Base-by-base conservation (phyloP, 2,888 invertebrate genomes). In the Phaonia tiefii region DNA sequence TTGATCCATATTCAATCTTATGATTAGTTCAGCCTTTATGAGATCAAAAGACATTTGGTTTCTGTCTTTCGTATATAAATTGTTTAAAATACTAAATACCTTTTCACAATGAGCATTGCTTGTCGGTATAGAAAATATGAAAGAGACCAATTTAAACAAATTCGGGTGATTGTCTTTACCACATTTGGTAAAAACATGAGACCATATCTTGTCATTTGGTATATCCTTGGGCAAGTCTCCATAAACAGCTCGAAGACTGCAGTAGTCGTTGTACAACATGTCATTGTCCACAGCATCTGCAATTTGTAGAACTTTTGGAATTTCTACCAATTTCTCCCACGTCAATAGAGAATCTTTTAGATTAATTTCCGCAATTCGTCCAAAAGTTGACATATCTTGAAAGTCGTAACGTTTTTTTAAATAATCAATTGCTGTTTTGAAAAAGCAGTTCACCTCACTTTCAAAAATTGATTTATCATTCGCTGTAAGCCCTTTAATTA, bases 71-170 rank as follows among this genome's bases (percentile, higher is more conserved):
- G 72, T 37, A 39, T 63, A 63, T 51, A 72, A 63, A 72, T 72
- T 72, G n/a, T 72, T 72, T 72, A 72, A 49, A 20, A 26, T 72
- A 51, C 70, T 56, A 72, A 72, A 72, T 39, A 49, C 58, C n/a
- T 37, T 72, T n/a, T 72, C 73, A 17, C 39, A 73, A 73, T 65
- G 42, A 73, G 54, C 73, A 49, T 72, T 72, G 22, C 60, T 70
- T 11, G 58, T 70, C 22, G 60, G 39, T 22, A 72, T 49, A 39
- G 72, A 72, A 63, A 72, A 51, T 49, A 51, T 39, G 37, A 60
- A 60, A 37, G 58, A 70, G 44, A 70, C 58, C 58, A 70, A 44
- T 70, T 70, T 71, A 71, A 46, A 71, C 31, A 71, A n/a, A 63
- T 63, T 72, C 51, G 5, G 15, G 11, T 65, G 15, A 10, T 74